Conservation (phyloP, 2,113 vertebrate genomes). For the Blennius ocellaris region DNA sequence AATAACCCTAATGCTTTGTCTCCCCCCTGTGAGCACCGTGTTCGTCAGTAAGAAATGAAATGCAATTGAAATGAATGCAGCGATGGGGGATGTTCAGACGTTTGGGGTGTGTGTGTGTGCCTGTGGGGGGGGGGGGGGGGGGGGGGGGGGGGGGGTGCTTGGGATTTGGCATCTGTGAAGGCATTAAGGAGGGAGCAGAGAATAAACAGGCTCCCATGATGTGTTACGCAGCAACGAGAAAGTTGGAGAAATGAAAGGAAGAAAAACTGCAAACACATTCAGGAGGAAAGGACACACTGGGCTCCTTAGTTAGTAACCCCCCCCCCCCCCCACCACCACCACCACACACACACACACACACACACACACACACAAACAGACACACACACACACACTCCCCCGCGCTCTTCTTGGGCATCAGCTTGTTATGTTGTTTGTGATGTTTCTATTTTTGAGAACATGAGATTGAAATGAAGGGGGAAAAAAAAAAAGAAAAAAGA, state of each 20-base stretch:
- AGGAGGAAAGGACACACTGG: conserved; percentile 13
- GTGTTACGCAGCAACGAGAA: conserved; percentile 38
- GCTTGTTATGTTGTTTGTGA: conserved; percentile 67
- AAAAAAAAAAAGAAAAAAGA: conserved; percentile 12
- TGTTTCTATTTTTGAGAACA: conserved; percentile 67
- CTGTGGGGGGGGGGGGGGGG: no score
- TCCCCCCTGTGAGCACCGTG: conserved; percentile 59
- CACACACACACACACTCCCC: no score
- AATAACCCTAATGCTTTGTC: conserved; percentile 69
- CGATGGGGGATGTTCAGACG: conserved; percentile 48
- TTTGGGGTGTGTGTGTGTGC: not conserved
- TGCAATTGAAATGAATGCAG: conserved; percentile 67
- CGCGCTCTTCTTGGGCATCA: conserved; percentile 44
- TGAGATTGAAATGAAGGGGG: conserved; percentile 13
- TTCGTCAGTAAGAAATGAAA: conserved; percentile 67
- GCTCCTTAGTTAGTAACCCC: conserved; percentile 27
- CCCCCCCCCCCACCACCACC: no score
- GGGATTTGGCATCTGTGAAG: conserved; percentile 57
- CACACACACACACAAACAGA: no score
- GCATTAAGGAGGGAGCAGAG: conserved; percentile 58
- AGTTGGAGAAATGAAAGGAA: conserved; percentile 24
- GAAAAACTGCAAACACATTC: conserved; percentile 31
- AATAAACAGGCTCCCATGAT: conserved; percentile 58
- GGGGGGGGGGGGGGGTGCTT: conserved; percentile 24
- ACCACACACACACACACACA: no score